These are phyloP conservation scores for Germaria angustata DNA, from an alignment of 2,888 invertebrate species.

Conservation along the genomic window DNA sequence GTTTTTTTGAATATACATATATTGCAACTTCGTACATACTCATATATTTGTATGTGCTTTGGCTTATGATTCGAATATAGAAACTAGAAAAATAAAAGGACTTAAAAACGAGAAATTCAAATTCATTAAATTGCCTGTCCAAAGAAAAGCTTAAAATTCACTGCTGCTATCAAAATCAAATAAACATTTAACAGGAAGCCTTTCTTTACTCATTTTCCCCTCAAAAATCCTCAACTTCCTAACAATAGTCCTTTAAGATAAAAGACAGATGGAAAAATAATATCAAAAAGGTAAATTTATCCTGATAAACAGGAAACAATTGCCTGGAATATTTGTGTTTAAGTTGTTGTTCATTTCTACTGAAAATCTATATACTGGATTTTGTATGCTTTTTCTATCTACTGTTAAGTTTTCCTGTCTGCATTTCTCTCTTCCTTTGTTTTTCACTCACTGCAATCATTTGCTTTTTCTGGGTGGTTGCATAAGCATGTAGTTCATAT, in stretches of 20 bases:
- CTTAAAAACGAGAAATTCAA: too few relatives aligned
- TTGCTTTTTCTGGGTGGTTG: neutral
- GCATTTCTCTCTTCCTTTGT: neutral
- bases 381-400: neutral
- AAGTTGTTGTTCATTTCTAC: constrained; percentile 49
- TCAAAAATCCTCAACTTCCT: neutral
- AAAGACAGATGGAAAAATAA: constrained; percentile 21
- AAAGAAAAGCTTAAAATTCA: neutral
- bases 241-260: neutral
- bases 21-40: too few relatives aligned
- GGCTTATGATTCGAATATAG: too few relatives aligned
- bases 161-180: neutral
- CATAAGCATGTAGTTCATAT: constrained; percentile 6
- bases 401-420: constrained; percentile 28
- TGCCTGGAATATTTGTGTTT: constrained; percentile 62
- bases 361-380: constrained; percentile 40
- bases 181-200: constrained; percentile 1
- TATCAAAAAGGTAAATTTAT: constrained; percentile 54
- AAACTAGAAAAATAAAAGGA: too few relatives aligned
- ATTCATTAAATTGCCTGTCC: too few relatives aligned
- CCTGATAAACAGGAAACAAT: constrained; percentile 63
- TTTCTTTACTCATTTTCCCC: neutral
- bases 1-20: too few relatives aligned
- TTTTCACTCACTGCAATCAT: neutral
- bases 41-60: too few relatives aligned